These are phyloP conservation scores for Trissoscelio sp. DNA, from an alignment of 2,888 invertebrate species.

Conservation along the genomic window DNA sequence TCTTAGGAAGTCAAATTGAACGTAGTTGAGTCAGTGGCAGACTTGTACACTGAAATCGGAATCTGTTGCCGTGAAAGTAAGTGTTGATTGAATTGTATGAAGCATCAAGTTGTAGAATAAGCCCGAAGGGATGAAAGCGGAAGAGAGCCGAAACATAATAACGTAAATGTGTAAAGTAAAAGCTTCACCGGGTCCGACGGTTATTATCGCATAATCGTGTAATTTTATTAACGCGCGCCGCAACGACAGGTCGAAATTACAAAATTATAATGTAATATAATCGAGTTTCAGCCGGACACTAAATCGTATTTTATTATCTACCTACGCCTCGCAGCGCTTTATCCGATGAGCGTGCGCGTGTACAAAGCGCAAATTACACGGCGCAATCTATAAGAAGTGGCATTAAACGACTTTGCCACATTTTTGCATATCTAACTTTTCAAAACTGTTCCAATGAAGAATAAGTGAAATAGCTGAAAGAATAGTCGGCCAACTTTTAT, in stretches of 20 bases:
- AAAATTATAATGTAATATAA: slow-evolving; percentile 74
- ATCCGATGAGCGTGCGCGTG: neutral
- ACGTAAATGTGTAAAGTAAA: slow-evolving; percentile 56
- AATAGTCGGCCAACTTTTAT: slow-evolving; percentile 39
- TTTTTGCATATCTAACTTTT: slow-evolving; percentile 39
- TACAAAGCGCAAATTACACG: slow-evolving; percentile 4
- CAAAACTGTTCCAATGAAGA: neutral
- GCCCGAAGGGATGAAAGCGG: slow-evolving; percentile 40
- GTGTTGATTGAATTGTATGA: slow-evolving; percentile 63
- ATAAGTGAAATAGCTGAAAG: slow-evolving; percentile 34
- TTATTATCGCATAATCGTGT: slow-evolving; percentile 75
- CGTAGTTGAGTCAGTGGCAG: too few species aligned
- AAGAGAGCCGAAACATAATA: slow-evolving; percentile 36
- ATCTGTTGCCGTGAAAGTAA: slow-evolving; percentile 51
- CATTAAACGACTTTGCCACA: neutral
- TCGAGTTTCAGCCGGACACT: slow-evolving; percentile 42
- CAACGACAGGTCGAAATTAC: slow-evolving; percentile 73
- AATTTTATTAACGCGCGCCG: slow-evolving; percentile 73
- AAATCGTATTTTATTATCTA: slow-evolving; percentile 54
- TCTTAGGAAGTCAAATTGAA: neutral
- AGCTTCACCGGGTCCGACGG: slow-evolving; percentile 59
- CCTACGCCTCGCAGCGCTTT: slow-evolving; percentile 3
- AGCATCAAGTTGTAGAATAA: slow-evolving; percentile 51
- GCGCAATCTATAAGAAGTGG: neutral
- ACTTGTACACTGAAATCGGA: slow-evolving; percentile 2